A percentile compares a stretch with the other conserved stretches of the same genome.
Evolutionary conservation across 2,888 invertebrate genomes (phyloP).

Genomic region (Schizotus pectinicornis): DNA sequence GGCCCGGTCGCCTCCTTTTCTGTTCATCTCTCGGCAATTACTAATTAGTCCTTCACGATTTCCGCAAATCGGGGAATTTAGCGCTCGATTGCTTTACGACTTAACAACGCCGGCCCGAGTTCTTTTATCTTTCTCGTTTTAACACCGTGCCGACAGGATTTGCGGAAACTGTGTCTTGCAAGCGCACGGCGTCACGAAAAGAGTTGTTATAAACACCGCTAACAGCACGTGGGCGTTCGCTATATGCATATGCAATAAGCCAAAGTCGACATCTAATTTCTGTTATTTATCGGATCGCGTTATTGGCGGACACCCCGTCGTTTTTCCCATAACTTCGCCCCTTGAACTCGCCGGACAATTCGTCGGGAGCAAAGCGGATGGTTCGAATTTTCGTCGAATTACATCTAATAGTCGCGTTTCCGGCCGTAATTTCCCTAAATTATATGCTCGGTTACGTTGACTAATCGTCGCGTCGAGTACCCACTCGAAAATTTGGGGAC

Average conservation of each 20-base stretch:
- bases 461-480: slow-evolving; percentile 4
- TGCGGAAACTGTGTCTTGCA: background rate
- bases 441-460: slow-evolving; percentile 25
- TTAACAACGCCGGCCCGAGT: slow-evolving; percentile 1
- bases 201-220: slow-evolving; percentile 13
- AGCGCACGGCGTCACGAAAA: background rate
- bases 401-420: slow-evolving; percentile 26
- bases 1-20: too few relatives aligned
- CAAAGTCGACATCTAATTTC: slow-evolving; percentile 29
- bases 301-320: slow-evolving; percentile 21
- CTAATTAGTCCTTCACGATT: too few relatives aligned
- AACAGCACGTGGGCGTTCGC: slow-evolving; percentile 23
- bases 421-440: slow-evolving; percentile 28
- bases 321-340: slow-evolving; percentile 21
- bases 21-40: too few relatives aligned
- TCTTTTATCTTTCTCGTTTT: background rate
- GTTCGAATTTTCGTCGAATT: slow-evolving; percentile 23
- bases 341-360: slow-evolving; percentile 19
- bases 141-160: background rate
- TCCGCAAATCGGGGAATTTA: background rate
- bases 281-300: slow-evolving; percentile 28
- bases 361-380: slow-evolving; percentile 3
- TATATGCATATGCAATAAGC: slow-evolving; percentile 22
- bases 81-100: slow-evolving; percentile 7
- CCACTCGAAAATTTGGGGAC: background rate